phyloP scores from a whole-genome alignment of 1,140 invertebrate species.

The Cotesia typhae region DNA sequence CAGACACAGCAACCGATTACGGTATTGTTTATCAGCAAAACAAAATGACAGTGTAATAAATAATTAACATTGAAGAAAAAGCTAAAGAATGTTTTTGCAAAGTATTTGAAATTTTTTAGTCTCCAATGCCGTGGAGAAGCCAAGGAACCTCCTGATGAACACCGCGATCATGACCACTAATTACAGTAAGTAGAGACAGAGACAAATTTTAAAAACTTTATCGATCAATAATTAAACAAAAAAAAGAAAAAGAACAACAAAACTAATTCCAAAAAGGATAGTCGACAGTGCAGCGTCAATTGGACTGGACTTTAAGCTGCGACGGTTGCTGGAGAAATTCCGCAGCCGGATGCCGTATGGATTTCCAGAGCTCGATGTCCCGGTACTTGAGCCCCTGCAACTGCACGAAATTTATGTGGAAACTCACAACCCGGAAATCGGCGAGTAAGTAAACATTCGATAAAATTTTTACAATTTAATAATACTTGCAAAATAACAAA shows the following conservation, averaged over 20 bases:
- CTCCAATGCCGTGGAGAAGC: conserved; percentile 56
- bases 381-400: conserved; percentile 53
- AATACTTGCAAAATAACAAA: too few relatives aligned
- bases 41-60: conserved; percentile 6
- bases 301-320: conserved; percentile 58
- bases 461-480: neutral
- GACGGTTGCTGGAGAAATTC: conserved; percentile 57
- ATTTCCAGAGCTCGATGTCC: conserved; percentile 56
- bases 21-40: conserved; percentile 40
- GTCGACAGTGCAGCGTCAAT: conserved; percentile 61
- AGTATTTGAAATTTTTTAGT: conserved; percentile 43
- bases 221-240: neutral
- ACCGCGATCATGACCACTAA: conserved; percentile 57
- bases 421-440: conserved; percentile 56
- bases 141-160: conserved; percentile 56
- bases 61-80: conserved; percentile 11
- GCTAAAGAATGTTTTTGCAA: conserved; percentile 19
- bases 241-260: neutral
- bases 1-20: conserved; percentile 48
- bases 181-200: conserved; percentile 53
- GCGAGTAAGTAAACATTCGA: conserved; percentile 49
- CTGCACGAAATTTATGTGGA: conserved; percentile 50
- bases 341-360: conserved; percentile 56
- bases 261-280: conserved; percentile 56
- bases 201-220: neutral